These are phyloP conservation scores for Lepidocolaptes lacrymiger DNA, from an alignment of 2,797 vertebrate species.

Conservation along the genomic window DNA sequence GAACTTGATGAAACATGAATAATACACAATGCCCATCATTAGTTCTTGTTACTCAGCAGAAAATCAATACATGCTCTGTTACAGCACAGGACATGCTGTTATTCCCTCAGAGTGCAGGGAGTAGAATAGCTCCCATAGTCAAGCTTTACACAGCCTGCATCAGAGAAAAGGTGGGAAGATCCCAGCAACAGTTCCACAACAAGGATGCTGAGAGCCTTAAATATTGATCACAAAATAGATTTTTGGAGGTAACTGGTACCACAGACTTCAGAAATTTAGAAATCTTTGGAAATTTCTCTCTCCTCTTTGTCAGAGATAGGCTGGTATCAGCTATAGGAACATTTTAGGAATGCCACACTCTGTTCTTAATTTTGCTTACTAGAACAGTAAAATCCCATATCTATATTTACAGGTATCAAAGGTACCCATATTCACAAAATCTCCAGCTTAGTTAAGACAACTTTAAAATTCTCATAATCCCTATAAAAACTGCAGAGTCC, in stretches of 20 bases:
- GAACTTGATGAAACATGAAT: conserved; percentile 48
- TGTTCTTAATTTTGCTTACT: not conserved
- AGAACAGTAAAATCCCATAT: not conserved
- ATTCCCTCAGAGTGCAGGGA: not conserved
- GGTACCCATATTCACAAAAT: not conserved
- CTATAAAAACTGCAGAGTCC: not conserved
- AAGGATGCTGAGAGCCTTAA: not conserved
- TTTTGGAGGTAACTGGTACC: not conserved
- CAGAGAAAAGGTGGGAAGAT: not conserved
- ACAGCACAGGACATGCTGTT: not conserved
- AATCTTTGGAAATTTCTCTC: not conserved
- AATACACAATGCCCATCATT: conserved; percentile 55
- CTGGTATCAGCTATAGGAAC: not conserved
- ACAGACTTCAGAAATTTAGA: not conserved
- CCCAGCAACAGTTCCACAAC: not conserved
- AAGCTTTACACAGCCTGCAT: not conserved
- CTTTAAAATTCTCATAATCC: not conserved
- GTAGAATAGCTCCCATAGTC: not conserved
- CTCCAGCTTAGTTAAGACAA: not conserved
- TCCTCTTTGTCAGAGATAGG: not conserved
- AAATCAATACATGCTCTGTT: conserved; percentile 54
- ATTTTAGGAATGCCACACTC: not conserved
- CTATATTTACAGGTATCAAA: not conserved
- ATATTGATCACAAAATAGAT: not conserved
- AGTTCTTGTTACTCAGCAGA: conserved; percentile 59